These are phyloP conservation scores for Heliconius himera DNA, from an alignment of 1,140 invertebrate genomes.

Conservation along the genomic window DNA sequence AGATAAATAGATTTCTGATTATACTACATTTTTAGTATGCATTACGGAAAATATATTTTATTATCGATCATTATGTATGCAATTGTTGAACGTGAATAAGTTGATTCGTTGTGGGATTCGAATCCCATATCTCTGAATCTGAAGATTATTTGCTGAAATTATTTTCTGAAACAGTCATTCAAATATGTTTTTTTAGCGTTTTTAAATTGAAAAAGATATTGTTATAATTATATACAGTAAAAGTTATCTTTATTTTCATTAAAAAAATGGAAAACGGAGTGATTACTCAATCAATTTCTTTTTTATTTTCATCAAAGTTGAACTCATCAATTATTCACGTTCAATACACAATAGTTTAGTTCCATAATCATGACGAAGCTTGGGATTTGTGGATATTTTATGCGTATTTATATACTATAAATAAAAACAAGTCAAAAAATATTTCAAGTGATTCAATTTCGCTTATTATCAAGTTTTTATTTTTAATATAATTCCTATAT, in stretches of 20 bases:
- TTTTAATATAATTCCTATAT: neutral
- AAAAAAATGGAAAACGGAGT: neutral
- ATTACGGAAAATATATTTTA: neutral
- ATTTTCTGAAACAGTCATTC: too few species aligned
- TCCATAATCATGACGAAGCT: neutral
- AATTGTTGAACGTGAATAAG: neutral
- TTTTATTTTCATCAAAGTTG: neutral
- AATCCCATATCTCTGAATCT: neutral
- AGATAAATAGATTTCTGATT: conserved; percentile 1
- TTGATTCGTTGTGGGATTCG: neutral
- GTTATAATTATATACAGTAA: too few species aligned
- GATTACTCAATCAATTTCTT: neutral
- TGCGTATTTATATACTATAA: neutral
- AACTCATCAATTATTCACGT: neutral
- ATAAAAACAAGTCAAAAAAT: too few species aligned
- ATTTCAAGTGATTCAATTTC: neutral
- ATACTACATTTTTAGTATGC: neutral
- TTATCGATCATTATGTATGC: neutral
- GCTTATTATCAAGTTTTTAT: neutral
- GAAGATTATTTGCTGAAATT: too few species aligned
- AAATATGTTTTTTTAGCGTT: too few species aligned
- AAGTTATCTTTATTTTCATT: neutral
- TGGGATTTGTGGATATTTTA: neutral
- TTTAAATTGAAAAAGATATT: neutral
- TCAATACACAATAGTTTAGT: neutral